These are phyloP conservation scores for Platalea minor DNA, from an alignment of 2,797 vertebrate species.

Conservation along the genomic window DNA sequence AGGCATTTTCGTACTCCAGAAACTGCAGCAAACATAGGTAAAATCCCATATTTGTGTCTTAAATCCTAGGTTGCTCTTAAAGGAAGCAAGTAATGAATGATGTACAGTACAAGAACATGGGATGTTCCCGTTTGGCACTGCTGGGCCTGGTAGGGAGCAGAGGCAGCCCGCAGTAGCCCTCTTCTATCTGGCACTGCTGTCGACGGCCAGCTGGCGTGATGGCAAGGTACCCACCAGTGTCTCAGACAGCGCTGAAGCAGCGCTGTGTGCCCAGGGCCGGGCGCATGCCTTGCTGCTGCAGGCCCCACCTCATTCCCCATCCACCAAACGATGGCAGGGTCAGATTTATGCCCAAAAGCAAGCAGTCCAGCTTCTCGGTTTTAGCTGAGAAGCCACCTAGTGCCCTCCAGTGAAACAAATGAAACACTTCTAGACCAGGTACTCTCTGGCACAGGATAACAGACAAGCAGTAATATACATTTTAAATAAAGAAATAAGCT, in stretches of 20 bases:
- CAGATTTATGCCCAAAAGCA: neutral
- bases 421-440: neutral
- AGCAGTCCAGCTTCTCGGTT: neutral
- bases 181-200: neutral
- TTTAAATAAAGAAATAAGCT: neutral
- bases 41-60: neutral
- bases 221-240: neutral
- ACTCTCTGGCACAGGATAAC: neutral
- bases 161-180: neutral
- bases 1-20: neutral
- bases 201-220: fast-evolving
- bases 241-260: neutral
- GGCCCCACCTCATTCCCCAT: neutral
- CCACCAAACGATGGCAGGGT: neutral
- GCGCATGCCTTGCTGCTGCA: neutral
- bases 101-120: neutral
- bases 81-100: neutral
- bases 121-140: neutral
- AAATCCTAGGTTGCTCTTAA: neutral
- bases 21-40: neutral
- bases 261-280: fast-evolving
- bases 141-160: neutral
- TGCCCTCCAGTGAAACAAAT: neutral
- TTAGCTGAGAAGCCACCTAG: neutral
- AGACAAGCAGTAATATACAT: neutral